Percentiles rank a stretch among this genome's conserved stretches.
These are phyloP conservation scores for Menidia menidia DNA, from an alignment of 2,797 vertebrate species.

Conservation along the genomic window DNA sequence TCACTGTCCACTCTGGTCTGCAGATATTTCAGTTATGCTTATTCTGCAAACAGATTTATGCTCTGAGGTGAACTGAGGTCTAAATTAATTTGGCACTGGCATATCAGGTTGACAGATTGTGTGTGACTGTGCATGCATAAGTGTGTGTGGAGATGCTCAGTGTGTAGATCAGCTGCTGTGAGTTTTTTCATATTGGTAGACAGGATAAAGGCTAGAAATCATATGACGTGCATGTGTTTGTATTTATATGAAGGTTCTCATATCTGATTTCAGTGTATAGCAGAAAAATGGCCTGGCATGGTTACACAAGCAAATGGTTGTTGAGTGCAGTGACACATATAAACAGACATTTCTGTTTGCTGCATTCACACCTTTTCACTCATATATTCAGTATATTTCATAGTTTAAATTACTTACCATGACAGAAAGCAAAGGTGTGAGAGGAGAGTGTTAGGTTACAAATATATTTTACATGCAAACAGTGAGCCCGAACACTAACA, in stretches of 20 bases:
- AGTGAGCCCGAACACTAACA: not conserved
- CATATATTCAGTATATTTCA: constrained; percentile 10
- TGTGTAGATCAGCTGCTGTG: constrained; percentile 22
- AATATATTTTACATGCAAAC: constrained; percentile 6
- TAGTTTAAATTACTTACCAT: constrained; percentile 56
- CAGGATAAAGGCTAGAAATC: constrained; percentile 12
- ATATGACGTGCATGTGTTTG: constrained; percentile 14
- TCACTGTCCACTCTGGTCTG: constrained; percentile 55
- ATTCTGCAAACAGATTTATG: constrained; percentile 63
- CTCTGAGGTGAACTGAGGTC: constrained; percentile 63
- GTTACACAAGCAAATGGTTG: constrained; percentile 44
- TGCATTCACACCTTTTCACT: constrained; percentile 33
- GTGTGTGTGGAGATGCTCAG: constrained; percentile 24
- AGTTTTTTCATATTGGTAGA: constrained; percentile 13
- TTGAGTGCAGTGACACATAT: constrained; percentile 15
- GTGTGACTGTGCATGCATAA: constrained; percentile 47
- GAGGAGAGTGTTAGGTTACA: constrained; percentile 25
- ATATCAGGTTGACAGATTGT: constrained; percentile 59
- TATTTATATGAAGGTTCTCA: constrained; percentile 25
- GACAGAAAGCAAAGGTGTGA: constrained; percentile 46
- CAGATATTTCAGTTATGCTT: constrained; percentile 50
- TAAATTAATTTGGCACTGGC: constrained; percentile 61
- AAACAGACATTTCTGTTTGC: constrained; percentile 26
- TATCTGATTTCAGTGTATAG: constrained; percentile 38
- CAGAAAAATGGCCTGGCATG: constrained; percentile 33